Evolutionary conservation across 2,797 vertebrate species (phyloP), one percentile per base, ranked within the genome.

Genomic region (Emys orbicularis): DNA sequence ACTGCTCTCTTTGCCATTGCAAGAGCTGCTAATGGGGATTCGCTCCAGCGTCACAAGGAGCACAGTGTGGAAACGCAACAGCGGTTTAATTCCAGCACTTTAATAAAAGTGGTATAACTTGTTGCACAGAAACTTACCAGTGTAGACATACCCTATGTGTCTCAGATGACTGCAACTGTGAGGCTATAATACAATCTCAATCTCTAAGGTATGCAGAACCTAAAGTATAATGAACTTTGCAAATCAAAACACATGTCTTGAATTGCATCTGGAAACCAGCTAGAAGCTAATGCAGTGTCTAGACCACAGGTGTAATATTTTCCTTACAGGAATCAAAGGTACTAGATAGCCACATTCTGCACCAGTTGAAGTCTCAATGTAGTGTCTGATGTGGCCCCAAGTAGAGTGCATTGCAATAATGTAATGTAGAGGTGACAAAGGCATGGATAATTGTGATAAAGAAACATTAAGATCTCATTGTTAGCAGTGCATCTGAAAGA

Each of bases 381-480:
- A 93, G 83, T 92, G 93, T 92, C 54, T 89, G 11, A 82, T 34
- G 52, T 82, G 56, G 77, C 29, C 44, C 91, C 85, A 49, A 92
- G 86, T 9, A 94, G 44, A 90, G 89, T 65, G 72, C 15, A 86
- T 81, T 34, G 49, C 90, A 94, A 16, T 81, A 81, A 83, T 85
- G 89, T 94, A 91, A 77, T 4, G 92, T 5, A 6, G 25, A 93
- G 79, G 81, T 82, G 86, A 94, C 50, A 97, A 92, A 96, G 95
- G 84, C 81, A 89, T 25, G 84, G 80, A 50, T 95, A 94, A 93
- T 87, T 96, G 76, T 57, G 53, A 89, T 84, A 93, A 90, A 74
- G 77, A 92, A 93, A 80, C 37, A 68, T 49, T 80, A 41, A 54
- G 23, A 13, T 49, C 68, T 91, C 49, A 21, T 47, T 81, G 4